Evolutionary conservation across 2,888 invertebrate species (phyloP).

Genomic region (Heteropelma amictum): DNA sequence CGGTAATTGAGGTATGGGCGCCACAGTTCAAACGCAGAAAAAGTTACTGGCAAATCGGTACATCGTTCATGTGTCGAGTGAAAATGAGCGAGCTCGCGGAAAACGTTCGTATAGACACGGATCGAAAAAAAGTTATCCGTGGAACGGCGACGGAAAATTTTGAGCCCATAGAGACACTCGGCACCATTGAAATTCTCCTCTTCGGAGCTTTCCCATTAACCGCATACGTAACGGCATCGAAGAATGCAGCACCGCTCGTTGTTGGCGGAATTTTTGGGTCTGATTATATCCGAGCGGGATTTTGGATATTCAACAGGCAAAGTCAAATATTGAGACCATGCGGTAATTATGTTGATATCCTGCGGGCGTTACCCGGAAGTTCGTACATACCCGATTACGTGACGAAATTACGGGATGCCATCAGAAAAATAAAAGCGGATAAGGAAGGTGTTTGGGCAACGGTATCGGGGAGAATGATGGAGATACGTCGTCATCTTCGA

Average conservation of each 20-base stretch:
- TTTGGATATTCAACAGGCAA: not conserved
- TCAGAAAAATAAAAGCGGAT: not conserved
- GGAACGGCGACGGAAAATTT: conserved; percentile 28
- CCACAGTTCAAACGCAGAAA: conserved; percentile 9
- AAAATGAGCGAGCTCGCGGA: conserved; percentile 3
- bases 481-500: not conserved
- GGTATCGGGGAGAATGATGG: not conserved
- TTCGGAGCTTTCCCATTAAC: not conserved
- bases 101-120: not conserved
- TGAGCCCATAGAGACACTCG: conserved; percentile 1
- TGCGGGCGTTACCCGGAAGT: not conserved
- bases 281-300: not conserved
- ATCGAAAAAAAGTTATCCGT: conserved; percentile 1
- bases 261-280: conserved; percentile 31
- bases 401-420: not conserved
- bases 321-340: not conserved
- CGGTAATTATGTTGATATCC: too few relatives aligned
- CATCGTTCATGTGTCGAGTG: conserved; percentile 21
- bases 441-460: not conserved
- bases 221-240: conserved; percentile 29
- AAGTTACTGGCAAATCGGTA: conserved; percentile 39
- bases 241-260: conserved; percentile 20
- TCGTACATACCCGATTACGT: not conserved
- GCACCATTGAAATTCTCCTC: not conserved
- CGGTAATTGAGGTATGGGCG: conserved; percentile 8